Evolutionary conservation across 2,113 vertebrate species (phyloP).

Genomic region (Leptodactylus fuscus): DNA sequence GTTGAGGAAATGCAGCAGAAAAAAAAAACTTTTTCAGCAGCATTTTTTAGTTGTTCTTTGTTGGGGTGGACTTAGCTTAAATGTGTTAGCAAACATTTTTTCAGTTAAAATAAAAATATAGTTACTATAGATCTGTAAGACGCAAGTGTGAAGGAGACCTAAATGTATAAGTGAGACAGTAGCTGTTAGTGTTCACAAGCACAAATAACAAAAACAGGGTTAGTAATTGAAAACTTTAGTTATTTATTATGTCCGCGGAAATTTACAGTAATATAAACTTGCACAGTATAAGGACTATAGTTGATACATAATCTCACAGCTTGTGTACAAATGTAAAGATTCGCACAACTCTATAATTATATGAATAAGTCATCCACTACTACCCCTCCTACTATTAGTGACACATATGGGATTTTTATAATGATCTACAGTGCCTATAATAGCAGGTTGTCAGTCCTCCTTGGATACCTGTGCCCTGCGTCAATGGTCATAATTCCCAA

Average conservation of each 20-base stretch:
- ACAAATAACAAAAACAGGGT: neutral
- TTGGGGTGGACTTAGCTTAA: too few relatives aligned
- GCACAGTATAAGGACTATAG: neutral
- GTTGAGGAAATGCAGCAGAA: too few relatives aligned
- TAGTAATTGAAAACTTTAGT: neutral
- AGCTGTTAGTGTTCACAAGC: neutral
- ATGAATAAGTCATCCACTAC: neutral
- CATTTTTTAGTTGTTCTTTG: too few relatives aligned
- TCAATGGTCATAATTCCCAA: neutral
- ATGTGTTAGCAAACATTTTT: too few relatives aligned
- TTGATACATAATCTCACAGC: neutral
- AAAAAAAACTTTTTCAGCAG: too few relatives aligned
- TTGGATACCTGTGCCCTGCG: neutral
- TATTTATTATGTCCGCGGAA: neutral
- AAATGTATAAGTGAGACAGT: too few relatives aligned
- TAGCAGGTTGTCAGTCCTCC: neutral
- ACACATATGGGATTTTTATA: neutral
- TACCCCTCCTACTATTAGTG: neutral
- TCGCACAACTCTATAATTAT: neutral
- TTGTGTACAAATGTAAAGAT: neutral
- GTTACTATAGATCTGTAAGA: too few relatives aligned
- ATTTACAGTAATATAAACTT: neutral
- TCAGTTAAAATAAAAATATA: too few relatives aligned
- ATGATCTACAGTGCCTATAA: neutral
- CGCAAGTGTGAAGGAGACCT: too few relatives aligned